phyloP scores from a whole-genome alignment of 2,113 vertebrate species.

The Tringa solitaria region DNA sequence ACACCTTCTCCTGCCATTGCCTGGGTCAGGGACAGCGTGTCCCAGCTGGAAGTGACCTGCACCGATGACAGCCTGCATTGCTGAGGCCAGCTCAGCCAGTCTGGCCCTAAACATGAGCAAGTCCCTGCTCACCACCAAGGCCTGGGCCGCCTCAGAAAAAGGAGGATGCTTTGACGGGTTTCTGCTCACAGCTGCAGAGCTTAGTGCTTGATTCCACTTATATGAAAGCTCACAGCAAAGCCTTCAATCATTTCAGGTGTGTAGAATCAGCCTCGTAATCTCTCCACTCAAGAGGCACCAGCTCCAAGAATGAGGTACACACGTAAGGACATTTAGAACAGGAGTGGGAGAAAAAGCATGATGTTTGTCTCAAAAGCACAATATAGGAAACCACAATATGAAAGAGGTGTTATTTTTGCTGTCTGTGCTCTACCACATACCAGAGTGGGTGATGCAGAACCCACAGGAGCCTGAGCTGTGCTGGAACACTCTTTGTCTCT shows the following conservation, averaged over 20 bases:
- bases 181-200: neutral
- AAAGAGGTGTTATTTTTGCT: neutral
- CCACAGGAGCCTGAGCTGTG: neutral
- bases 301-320: neutral
- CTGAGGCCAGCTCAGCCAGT: neutral
- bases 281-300: neutral
- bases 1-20: neutral
- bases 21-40: neutral
- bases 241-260: neutral
- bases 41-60: neutral
- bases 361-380: neutral
- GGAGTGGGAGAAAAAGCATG: neutral
- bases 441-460: neutral
- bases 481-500: neutral
- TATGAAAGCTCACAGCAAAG: neutral
- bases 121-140: accelerated
- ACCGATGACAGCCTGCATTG: accelerated
- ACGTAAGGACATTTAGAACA: neutral
- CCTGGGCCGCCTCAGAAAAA: neutral
- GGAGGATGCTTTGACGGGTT: neutral
- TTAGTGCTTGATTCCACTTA: neutral
- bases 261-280: neutral
- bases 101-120: no score
- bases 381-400: neutral
- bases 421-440: neutral